Evolutionary conservation across 2,888 invertebrate species (phyloP), one percentile per base, ranked within the genome.

Genomic region (Pimpla rufipes): DNA sequence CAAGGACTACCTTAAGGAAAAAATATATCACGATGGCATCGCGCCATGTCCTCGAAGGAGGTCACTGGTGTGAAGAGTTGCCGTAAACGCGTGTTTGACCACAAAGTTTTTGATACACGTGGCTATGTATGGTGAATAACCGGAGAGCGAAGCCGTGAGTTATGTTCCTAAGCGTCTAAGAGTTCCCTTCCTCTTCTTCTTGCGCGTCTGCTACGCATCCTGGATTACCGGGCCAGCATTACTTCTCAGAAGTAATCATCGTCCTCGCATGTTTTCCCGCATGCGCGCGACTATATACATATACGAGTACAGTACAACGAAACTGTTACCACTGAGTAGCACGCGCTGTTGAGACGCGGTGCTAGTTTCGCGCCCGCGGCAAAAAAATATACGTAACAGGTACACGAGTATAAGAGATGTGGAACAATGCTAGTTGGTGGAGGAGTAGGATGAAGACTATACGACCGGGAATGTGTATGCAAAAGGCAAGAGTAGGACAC

Each of bases 141-240:
- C 79, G 64, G 62, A 78, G 68, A 74, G 55, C n/a, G 68, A 68
- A 82, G 62, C 64, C 66, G 81, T 66, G 77, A 64, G 81, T 78
- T 71, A 66, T 67, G 16, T 50, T 71, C 67, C 21, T 29, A 29
- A 79, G 66, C 45, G 42, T 67, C 73, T 37, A 76, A 75, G 70
- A 71, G 29, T 75, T 74, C 55, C 70, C 74, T 73, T 68, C 52
- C 78, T 83, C 79, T 83, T 68, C 52, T 81, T 83, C 79, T 83
- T 83, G 59, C 79, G 76, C 76, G 85, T 76, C 83, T 82, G 80
- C 85, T 71, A 85, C 82, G 85, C 86, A 82, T 86, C 86, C 77
- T 84, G 85, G 83, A 86, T 85, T 86, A 86, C 85, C 86, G 79
- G 85, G 86, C 85, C 85, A 86, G 81, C 83, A 73, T 85, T 80